Conservation (phyloP, 2,888 invertebrate genomes). For the Neoascia interrupta region DNA sequence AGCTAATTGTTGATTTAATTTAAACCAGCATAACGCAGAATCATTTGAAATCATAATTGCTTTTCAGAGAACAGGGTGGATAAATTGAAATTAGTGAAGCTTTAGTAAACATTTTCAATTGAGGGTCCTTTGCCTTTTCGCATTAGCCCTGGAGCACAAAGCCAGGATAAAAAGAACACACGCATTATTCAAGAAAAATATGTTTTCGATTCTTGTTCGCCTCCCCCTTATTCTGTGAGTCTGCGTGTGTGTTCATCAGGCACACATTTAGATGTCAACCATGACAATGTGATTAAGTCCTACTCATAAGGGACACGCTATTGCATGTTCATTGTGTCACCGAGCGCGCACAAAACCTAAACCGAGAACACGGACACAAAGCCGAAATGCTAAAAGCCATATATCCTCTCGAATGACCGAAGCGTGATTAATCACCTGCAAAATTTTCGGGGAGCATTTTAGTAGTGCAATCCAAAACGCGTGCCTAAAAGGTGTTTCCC, state of each 20-base stretch:
- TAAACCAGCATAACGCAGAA: slow-evolving; percentile 52
- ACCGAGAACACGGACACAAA: slow-evolving; percentile 10
- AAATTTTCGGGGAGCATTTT: slow-evolving; percentile 44
- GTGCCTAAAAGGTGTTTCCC: slow-evolving; percentile 66
- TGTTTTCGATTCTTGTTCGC: background rate
- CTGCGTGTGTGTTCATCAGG: too few relatives aligned
- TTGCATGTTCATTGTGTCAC: slow-evolving; percentile 65
- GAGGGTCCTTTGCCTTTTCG: slow-evolving; percentile 11
- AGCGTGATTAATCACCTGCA: slow-evolving; percentile 67
- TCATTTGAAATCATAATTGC: slow-evolving; percentile 63
- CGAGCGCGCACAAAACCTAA: background rate
- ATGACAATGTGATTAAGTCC: slow-evolving; percentile 66
- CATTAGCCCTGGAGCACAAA: background rate
- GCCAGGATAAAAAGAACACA: slow-evolving; percentile 34
- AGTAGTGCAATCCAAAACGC: slow-evolving; percentile 55
- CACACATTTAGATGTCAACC: slow-evolving; percentile 57
- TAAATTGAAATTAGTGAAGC: slow-evolving; percentile 60
- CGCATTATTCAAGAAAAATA: slow-evolving; percentile 10
- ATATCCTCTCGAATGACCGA: slow-evolving; percentile 51
- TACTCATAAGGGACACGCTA: slow-evolving; percentile 53
- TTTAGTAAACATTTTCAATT: slow-evolving; percentile 45
- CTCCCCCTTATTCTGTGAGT: background rate
- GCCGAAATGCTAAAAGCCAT: slow-evolving; percentile 25
- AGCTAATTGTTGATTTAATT: slow-evolving; percentile 58
- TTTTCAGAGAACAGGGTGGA: slow-evolving; percentile 33